Percentiles rank a stretch among this genome's conserved stretches.
phyloP scores from a whole-genome alignment of 2,888 invertebrate species.

The Bembecia ichneumoniformis region DNA sequence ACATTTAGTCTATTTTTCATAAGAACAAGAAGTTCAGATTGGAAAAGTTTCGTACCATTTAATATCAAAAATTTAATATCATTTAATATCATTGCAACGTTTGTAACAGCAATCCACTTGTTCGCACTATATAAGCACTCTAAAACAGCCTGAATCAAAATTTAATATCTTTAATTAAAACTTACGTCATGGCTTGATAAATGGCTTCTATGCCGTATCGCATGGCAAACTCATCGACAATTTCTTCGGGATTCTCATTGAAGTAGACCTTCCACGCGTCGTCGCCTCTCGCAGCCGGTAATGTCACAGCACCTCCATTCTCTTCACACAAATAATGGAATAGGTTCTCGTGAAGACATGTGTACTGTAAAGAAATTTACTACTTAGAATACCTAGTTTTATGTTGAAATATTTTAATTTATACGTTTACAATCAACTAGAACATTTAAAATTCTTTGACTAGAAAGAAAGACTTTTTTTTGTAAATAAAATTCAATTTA shows the following conservation, averaged over 20 bases:
- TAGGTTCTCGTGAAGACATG: constrained; percentile 98
- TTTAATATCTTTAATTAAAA: constrained; percentile 14
- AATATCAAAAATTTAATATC: too few species aligned
- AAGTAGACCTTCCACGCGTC: constrained; percentile 99
- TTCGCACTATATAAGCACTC: too few species aligned
- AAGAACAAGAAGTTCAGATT: too few species aligned
- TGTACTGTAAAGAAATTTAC: constrained; percentile 75
- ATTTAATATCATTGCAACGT: too few species aligned
- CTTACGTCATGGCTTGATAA: constrained; percentile 99
- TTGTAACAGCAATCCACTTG: too few species aligned
- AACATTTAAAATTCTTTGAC: constrained; percentile 17
- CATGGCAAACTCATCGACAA: constrained; percentile 99
- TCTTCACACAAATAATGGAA: constrained; percentile 98
- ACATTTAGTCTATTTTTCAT: too few species aligned
- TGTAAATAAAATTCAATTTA: too few species aligned
- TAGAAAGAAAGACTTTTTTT: constrained; percentile 1
- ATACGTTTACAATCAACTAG: not conserved
- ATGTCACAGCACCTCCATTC: constrained; percentile 88
- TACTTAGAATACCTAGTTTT: too few species aligned
- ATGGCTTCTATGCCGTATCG: constrained; percentile 99
- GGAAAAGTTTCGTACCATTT: too few species aligned
- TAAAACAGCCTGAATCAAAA: too few species aligned
- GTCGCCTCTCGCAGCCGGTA: constrained; percentile 95
- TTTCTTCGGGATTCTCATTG: constrained; percentile 97
- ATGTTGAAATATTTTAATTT: not conserved